Conservation (phyloP, 2,888 invertebrate genomes). For the Gasteruption jaculator region DNA sequence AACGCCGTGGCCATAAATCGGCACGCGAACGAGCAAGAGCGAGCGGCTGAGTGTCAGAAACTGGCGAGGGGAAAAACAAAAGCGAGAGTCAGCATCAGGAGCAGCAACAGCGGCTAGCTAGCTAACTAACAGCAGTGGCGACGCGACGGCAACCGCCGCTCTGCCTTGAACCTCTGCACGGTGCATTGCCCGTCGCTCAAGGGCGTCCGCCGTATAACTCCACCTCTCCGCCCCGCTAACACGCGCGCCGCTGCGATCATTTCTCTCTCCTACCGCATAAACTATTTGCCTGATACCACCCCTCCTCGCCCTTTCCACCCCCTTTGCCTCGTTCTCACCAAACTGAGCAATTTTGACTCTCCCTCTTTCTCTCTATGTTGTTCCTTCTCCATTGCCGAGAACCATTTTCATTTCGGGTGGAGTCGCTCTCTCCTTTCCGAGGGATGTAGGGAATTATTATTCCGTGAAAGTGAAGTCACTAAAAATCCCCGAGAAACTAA, state of each 20-base stretch:
- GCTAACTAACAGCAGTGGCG: no score
- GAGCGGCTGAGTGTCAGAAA: constrained; percentile 13
- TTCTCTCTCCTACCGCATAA: constrained; percentile 14
- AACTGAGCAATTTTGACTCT: no score
- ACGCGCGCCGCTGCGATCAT: constrained; percentile 22
- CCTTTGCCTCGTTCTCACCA: constrained; percentile 2
- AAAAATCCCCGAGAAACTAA: no score
- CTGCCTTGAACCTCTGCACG: constrained; percentile 52
- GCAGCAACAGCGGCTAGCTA: no score
- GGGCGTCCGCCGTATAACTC: constrained; percentile 50
- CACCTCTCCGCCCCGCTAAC: constrained; percentile 24
- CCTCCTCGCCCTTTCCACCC: constrained; percentile 19
- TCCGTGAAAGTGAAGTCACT: no score
- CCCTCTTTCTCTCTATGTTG: background rate
- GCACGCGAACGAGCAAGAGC: constrained; percentile 6
- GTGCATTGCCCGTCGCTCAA: constrained; percentile 53
- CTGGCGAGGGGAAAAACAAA: no score
- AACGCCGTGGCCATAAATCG: no score
- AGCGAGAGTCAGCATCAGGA: constrained; percentile 18
- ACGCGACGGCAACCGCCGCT: constrained; percentile 44
- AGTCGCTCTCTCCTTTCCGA: no score
- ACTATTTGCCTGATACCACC: constrained; percentile 6
- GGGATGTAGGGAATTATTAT: no score
- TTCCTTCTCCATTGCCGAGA: no score
- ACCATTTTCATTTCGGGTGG: no score